Evolutionary conservation across 1,140 invertebrate species (phyloP).

Genomic region (Brachionus rubens): DNA sequence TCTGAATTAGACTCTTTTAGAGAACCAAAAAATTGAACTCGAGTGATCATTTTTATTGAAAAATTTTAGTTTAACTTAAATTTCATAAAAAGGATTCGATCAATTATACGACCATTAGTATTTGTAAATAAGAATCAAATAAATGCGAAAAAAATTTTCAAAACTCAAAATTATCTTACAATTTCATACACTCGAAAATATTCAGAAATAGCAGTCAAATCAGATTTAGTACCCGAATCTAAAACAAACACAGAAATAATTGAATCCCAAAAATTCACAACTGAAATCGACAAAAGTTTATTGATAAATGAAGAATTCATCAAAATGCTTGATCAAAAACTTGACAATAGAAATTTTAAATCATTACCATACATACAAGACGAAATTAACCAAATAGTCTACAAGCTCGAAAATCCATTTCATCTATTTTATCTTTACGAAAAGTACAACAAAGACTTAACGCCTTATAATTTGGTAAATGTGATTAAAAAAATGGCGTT

Average conservation of each 20-base stretch:
- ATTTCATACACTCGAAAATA: background rate
- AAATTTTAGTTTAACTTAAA: too few species aligned
- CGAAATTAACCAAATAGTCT: background rate
- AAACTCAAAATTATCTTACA: background rate
- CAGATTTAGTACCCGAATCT: background rate
- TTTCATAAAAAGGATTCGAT: constrained; percentile 2
- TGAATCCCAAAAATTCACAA: too few species aligned
- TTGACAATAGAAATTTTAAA: background rate
- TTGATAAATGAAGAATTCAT: constrained; percentile 9
- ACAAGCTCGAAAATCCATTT: constrained; percentile 7
- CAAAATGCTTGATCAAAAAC: background rate
- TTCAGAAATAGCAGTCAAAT: background rate
- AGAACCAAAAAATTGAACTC: too few species aligned
- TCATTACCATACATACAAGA: constrained; percentile 18
- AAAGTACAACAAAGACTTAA: constrained; percentile 36
- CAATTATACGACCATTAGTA: background rate
- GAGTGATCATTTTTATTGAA: too few species aligned
- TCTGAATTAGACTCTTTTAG: too few species aligned
- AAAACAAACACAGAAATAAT: too few species aligned
- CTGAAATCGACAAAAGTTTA: background rate
- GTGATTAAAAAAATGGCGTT: background rate
- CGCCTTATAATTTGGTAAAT: constrained; percentile 14
- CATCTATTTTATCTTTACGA: constrained; percentile 20
- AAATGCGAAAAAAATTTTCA: too few species aligned
- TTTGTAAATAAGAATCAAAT: too few species aligned